Base-by-base conservation (phyloP, 1,140 invertebrate species). In the Drosophila nigromelanica region DNA sequence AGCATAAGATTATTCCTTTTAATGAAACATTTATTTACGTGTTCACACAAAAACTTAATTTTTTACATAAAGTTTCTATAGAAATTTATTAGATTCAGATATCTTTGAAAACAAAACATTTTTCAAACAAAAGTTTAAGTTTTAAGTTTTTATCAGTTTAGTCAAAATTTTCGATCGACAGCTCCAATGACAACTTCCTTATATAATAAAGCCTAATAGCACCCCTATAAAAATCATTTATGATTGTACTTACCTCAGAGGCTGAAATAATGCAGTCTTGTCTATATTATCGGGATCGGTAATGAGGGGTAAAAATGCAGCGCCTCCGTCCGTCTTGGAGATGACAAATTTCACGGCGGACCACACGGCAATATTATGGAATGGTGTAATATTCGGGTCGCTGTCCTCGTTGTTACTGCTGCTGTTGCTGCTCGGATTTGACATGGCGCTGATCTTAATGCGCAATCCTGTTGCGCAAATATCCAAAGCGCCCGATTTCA, bases 321-420 rank as follows among this genome's bases (percentile, higher is more conserved):
- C 91, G 43, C 93, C 91, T 70, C 92, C 92, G 71, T 94, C 93
- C 27, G 91, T 91, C 3, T 92, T 87, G 70, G 94, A 94, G 5
- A 95, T 92, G 5, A 95, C 94, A 81, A 96, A 96, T 89, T 96
- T 96, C 2, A 97, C 95, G 0, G 96, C 96, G 15, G 97, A 97
- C 97, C 97, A 98, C 1, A 98, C 97, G 0, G 97, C 97, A 91
- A 98, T 98, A 14, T 96, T 96, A 10, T 96, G 95, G 87, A 98
- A 98, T 2, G 97, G 96, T 81, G 96, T 96, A 18, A 96, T 92
- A 85, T 94, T 94, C 70, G 76, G 56, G 11, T 92, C 90, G 40
- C 43, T 69, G 10, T 18, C 68, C 45, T 69, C 66, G 24, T 51
- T 69, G 0, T 15, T 58, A 12, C 35, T 59, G 18, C 14, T 51